phyloP scores from a whole-genome alignment of 2,888 invertebrate species.

The Schizotus pectinicornis region DNA sequence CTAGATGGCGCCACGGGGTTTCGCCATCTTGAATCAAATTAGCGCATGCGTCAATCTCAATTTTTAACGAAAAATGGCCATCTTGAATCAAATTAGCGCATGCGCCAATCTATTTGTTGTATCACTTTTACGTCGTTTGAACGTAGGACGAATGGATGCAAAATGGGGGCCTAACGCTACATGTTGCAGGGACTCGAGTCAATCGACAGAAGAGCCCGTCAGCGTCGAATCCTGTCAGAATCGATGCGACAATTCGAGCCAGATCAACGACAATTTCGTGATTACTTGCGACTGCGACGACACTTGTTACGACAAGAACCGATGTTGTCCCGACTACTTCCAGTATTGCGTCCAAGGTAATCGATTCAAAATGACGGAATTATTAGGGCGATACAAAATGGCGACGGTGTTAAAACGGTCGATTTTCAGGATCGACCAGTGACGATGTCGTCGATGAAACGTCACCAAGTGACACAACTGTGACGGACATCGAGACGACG shows the following conservation, averaged over 20 bases:
- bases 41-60: background rate
- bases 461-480: slow-evolving; percentile 4
- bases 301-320: slow-evolving; percentile 61
- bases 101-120: no score
- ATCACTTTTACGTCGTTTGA: no score
- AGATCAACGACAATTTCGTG: slow-evolving; percentile 29
- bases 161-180: no score
- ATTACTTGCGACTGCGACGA: slow-evolving; percentile 66
- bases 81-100: background rate
- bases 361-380: no score
- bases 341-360: slow-evolving; percentile 64
- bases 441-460: background rate
- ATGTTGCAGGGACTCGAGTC: slow-evolving; percentile 30
- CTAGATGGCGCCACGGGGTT: background rate
- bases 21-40: background rate
- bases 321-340: slow-evolving; percentile 74
- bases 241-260: slow-evolving; percentile 56
- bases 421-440: no score
- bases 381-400: no score
- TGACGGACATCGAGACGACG: slow-evolving; percentile 21
- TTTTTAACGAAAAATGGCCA: background rate
- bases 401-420: background rate
- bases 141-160: no score
- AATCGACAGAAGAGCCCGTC: slow-evolving; percentile 42
- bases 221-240: slow-evolving; percentile 62